phyloP scores from a whole-genome alignment of 2,113 vertebrate species.

The Colius striatus region DNA sequence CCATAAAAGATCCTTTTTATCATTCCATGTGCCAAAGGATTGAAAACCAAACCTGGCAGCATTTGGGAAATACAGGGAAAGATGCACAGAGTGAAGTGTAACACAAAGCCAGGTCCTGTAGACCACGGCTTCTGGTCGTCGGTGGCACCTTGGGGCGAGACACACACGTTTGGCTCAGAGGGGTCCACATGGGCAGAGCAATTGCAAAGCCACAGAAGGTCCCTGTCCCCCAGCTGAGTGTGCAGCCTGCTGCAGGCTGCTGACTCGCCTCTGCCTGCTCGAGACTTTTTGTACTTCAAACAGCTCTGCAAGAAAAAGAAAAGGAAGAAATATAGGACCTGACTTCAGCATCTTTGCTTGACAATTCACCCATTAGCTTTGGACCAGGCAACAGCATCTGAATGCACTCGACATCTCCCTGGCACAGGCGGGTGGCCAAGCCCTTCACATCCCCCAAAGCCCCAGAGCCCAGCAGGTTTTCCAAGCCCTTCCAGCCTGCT shows the following conservation, averaged over 20 bases:
- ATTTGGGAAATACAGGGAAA: neutral
- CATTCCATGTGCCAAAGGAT: neutral
- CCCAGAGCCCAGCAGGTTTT: accelerated
- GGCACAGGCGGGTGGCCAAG: accelerated
- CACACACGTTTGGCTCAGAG: neutral
- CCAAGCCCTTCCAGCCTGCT: neutral
- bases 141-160: neutral
- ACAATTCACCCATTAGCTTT: neutral
- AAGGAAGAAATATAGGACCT: neutral
- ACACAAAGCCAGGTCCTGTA: neutral
- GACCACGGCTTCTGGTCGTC: accelerated
- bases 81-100: neutral
- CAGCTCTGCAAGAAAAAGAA: neutral
- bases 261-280: neutral
- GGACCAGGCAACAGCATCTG: neutral
- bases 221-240: neutral
- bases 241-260: neutral
- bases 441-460: neutral
- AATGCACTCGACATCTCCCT: neutral
- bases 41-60: neutral
- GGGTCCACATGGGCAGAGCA: neutral
- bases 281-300: neutral
- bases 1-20: neutral
- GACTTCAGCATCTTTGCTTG: neutral
- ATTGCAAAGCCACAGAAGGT: neutral